A percentile compares a stretch with the other conserved stretches of the same genome.
Evolutionary conservation across 1,140 invertebrate genomes (phyloP).

Genomic region (Matsumurasca onukii): DNA sequence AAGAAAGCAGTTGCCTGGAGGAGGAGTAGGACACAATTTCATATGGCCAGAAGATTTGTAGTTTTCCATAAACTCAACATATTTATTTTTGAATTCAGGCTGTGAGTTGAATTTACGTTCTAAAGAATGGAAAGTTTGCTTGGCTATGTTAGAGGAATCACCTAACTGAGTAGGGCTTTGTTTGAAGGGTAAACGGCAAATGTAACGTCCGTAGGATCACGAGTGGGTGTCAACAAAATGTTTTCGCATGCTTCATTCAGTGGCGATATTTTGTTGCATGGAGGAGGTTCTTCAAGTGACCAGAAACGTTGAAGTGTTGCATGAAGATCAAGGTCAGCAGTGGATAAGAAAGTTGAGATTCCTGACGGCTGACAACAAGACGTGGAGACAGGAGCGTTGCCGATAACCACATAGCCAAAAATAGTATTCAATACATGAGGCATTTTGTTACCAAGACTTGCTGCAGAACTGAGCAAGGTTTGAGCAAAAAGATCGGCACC

Average conservation of each 20-base stretch:
- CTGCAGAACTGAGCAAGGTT: not conserved
- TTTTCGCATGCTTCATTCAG: not conserved
- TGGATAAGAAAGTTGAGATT: not conserved
- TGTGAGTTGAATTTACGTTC: not conserved
- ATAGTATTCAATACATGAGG: not conserved
- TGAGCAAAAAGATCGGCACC: not conserved
- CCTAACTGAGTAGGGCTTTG: not conserved
- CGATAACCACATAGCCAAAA: not conserved
- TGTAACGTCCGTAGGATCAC: not conserved
- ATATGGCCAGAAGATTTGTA: not conserved
- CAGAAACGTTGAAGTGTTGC: not conserved
- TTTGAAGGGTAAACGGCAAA: not conserved
- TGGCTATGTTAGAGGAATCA: not conserved
- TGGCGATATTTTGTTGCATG: not conserved
- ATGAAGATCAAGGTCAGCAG: not conserved
- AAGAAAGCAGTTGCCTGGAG: not conserved
- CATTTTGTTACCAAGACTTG: not conserved
- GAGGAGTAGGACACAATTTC: not conserved
- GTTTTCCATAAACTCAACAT: not conserved
- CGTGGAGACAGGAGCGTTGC: not conserved
- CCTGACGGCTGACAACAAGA: not conserved
- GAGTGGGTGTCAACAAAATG: not conserved
- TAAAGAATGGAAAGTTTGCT: not conserved
- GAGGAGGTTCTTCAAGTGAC: not conserved
- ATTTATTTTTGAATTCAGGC: not conserved